A percentile compares a stretch with the other conserved stretches of the same genome.
Conservation (phyloP, 2,888 invertebrate genomes). For the Ophion costatus region DNA sequence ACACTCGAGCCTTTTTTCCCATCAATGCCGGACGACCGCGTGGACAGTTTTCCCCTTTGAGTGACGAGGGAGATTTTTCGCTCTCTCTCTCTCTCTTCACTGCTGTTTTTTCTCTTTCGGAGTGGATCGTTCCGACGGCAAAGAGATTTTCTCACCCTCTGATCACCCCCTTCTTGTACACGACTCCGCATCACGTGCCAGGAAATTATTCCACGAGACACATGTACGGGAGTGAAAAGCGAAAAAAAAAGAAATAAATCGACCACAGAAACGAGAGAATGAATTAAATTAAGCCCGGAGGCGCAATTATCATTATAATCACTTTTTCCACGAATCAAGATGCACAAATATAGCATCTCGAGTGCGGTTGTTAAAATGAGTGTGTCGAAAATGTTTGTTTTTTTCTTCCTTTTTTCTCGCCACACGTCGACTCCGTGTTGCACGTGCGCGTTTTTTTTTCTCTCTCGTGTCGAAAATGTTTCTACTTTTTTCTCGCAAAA, state of each 20-base stretch:
- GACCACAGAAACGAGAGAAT: conserved; percentile 28
- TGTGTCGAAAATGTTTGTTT: not conserved
- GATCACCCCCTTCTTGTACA: conserved; percentile 13
- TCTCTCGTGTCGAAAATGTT: conserved; percentile 6
- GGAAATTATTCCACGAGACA: conserved; percentile 62
- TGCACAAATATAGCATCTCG: not conserved
- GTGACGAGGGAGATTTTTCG: conserved; percentile 56
- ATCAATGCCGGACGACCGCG: conserved; percentile 40
- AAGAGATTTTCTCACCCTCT: conserved; percentile 55
- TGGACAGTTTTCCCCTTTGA: conserved; percentile 57
- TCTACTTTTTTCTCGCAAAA: not conserved
- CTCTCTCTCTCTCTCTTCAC: conserved; percentile 17
- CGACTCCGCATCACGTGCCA: conserved; percentile 48
- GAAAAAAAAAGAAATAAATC: conserved; percentile 20
- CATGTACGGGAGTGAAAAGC: conserved; percentile 48
- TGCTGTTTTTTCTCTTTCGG: conserved; percentile 16
- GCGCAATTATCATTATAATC: conserved; percentile 4
- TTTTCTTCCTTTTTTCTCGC: not conserved
- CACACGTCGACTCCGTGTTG: not conserved
- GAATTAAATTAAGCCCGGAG: conserved; percentile 32
- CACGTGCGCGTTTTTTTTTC: not conserved
- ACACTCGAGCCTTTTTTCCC: conserved; percentile 30
- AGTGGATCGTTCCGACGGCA: conserved; percentile 62
- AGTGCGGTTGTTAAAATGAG: conserved; percentile 26
- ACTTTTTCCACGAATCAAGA: conserved; percentile 9